These are phyloP conservation scores for Drosophila parabipectinata DNA, from an alignment of 1,140 invertebrate species.

Conservation along the genomic window DNA sequence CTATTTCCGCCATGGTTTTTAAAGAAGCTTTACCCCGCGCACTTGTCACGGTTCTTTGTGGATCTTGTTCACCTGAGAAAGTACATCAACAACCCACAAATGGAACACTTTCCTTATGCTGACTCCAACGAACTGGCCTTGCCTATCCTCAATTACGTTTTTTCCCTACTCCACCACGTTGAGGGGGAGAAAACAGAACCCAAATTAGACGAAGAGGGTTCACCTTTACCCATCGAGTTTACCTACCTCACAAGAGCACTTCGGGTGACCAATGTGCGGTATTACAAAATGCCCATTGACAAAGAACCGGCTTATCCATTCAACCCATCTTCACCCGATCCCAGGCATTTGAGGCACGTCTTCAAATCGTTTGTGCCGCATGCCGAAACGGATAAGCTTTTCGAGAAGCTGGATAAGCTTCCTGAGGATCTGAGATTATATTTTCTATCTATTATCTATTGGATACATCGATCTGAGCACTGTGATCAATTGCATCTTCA, in stretches of 20 bases:
- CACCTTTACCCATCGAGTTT: constrained; percentile 49
- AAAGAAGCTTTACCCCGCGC: constrained; percentile 86
- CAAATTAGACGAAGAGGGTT: constrained; percentile 37
- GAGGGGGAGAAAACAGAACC: constrained; percentile 32
- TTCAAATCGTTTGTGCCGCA: constrained; percentile 77
- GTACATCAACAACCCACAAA: constrained; percentile 89
- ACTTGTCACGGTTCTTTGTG: constrained; percentile 87
- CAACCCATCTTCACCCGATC: constrained; percentile 54
- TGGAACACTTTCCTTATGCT: constrained; percentile 88
- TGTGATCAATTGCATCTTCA: constrained; percentile 86
- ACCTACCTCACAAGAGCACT: constrained; percentile 78
- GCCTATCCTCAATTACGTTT: constrained; percentile 88
- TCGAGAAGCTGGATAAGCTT: constrained; percentile 84
- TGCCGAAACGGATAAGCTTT: constrained; percentile 47
- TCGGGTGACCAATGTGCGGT: constrained; percentile 69
- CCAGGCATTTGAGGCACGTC: constrained; percentile 67
- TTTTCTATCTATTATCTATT: constrained; percentile 88
- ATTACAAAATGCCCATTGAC: constrained; percentile 54
- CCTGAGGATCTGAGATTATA: constrained; percentile 87
- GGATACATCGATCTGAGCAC: constrained; percentile 86
- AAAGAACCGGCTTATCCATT: constrained; percentile 35
- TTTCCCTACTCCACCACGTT: constrained; percentile 86
- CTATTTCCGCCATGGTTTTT: constrained; percentile 88
- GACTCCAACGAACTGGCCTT: constrained; percentile 87
- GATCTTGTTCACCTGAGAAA: constrained; percentile 88